These are phyloP conservation scores for Hippocampus comes DNA, from an alignment of 2,113 vertebrate species.

Conservation along the genomic window DNA sequence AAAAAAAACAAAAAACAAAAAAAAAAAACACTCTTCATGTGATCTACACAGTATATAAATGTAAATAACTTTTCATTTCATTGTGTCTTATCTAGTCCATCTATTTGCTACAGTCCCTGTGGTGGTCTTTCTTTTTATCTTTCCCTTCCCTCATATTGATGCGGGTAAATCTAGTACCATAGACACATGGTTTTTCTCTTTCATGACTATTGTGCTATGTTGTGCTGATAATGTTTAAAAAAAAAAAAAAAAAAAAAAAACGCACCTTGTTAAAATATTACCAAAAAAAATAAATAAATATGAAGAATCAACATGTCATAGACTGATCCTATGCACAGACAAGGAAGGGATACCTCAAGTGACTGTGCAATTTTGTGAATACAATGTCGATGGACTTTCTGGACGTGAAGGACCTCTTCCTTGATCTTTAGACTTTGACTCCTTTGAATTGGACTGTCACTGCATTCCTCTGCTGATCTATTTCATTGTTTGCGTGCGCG, in stretches of 20 bases:
- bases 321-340: conserved; percentile 63
- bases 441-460: conserved; percentile 53
- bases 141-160: conserved; percentile 72
- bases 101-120: conserved; percentile 36
- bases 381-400: conserved; percentile 37
- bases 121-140: conserved; percentile 38
- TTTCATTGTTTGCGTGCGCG: conserved; percentile 32
- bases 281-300: conserved; percentile 27
- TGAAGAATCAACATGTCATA: conserved; percentile 47
- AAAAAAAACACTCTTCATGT: conserved; percentile 25
- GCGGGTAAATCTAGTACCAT: conserved; percentile 85
- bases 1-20: neutral
- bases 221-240: conserved; percentile 76
- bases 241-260: conserved; percentile 64
- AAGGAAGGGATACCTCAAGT: conserved; percentile 40
- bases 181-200: conserved; percentile 78
- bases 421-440: conserved; percentile 59
- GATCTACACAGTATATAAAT: conserved; percentile 55
- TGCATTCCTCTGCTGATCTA: conserved; percentile 55
- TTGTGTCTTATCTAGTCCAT: conserved; percentile 56
- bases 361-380: conserved; percentile 64
- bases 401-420: conserved; percentile 44
- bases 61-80: conserved; percentile 66
- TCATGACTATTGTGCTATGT: conserved; percentile 82
- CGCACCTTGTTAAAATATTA: conserved; percentile 77